Evolutionary conservation across 35 echinoderm and acorn worm genomes (phyloP).

Genomic region (Heliocidaris tuberculata): DNA sequence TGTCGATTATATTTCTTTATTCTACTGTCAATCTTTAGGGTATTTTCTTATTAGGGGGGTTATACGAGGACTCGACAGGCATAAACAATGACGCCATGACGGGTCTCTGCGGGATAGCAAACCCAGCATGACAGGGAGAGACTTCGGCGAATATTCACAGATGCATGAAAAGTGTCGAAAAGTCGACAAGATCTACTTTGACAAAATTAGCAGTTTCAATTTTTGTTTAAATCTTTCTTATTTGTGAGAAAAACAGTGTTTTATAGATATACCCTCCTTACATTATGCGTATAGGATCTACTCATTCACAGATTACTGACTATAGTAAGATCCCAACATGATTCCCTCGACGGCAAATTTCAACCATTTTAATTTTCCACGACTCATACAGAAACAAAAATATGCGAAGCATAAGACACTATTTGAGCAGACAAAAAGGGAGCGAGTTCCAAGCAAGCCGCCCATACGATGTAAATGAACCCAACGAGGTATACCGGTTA

Average conservation of each 20-base stretch:
- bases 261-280: no score
- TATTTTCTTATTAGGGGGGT: background rate
- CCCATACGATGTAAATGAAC: background rate
- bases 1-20: conserved; percentile 1
- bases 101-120: background rate
- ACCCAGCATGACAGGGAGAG: background rate
- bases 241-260: no score
- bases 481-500: background rate
- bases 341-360: no score
- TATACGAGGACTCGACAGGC: background rate
- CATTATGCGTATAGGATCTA: no score
- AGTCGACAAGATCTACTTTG: background rate
- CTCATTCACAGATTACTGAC: no score
- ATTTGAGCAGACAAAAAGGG: background rate
- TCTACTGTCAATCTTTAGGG: background rate
- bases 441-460: background rate
- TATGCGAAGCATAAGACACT: background rate
- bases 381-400: background rate
- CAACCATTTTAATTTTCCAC: no score
- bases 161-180: background rate
- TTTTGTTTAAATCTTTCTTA: no score
- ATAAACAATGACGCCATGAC: background rate
- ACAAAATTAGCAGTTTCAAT: background rate
- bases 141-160: background rate
- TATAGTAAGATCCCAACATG: no score